Evolutionary conservation across 2,113 vertebrate species (phyloP), one percentile per base, ranked within the genome.

Genomic region (Toxotes chatareus): DNA sequence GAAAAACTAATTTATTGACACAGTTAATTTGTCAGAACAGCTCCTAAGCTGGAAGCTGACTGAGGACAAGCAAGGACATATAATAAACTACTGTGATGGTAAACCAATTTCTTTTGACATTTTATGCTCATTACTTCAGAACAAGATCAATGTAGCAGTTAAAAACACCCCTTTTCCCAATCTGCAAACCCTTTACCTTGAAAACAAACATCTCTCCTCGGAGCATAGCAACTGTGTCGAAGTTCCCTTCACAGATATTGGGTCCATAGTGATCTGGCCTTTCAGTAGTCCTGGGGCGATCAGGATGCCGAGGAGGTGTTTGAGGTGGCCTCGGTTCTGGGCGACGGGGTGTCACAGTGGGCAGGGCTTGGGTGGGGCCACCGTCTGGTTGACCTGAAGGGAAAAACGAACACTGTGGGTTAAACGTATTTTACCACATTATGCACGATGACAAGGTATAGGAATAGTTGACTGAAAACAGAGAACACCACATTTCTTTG

Each of bases 171-270:
- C 0, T 4, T 2, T 21, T 60, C 69, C 14, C 13, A 6, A 46
- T n/a, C 3, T 0, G 13, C 0, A 62, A 65, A 32, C 3, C 23
- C 19, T 57, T 85, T 88, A 99, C 98, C 97, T 99, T 99, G 87
- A 99, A 99, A 31, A 99, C 97, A 79, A 99, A 99, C 98, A 99
- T 99, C 88, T 99, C 98, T 86, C 98, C 98, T 0, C 98, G 94
- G 68, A 99, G 96, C 94, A 99, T 93, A 0, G 97, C 96, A 68
- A 99, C 97, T 0, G 96, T 96, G 92, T 99, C 98, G 0, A 99
- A 99, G 94, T 99, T 95, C 16, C 98, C 98, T 0, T 99, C 96
- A 0, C 98, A 99, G 93, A 99, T 99, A 90, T 99, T 94, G 3
- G 98, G 98, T 40, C 97, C 97, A 0, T 97, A 97, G 73, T 97